A percentile compares a stretch with the other conserved stretches of the same genome.
Conservation (phyloP, 2,888 invertebrate species). For the Cheilosia soror region DNA sequence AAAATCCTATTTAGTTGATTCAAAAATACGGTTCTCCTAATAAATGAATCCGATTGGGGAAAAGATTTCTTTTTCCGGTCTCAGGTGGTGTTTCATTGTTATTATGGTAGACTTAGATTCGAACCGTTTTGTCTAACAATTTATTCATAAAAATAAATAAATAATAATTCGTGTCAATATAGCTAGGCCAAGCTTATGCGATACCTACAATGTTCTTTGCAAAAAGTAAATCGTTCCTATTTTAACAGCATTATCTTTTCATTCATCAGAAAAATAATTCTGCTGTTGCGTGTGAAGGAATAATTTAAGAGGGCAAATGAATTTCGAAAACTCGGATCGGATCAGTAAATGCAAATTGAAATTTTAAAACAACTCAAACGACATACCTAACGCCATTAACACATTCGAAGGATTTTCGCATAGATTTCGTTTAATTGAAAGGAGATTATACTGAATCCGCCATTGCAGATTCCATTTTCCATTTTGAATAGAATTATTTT, state of each 20-base stretch:
- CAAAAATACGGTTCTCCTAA: too few species aligned
- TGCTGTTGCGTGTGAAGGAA: conserved; percentile 37
- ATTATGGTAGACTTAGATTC: too few species aligned
- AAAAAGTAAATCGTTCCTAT: background rate
- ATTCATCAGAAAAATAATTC: background rate
- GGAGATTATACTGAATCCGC: conserved; percentile 54
- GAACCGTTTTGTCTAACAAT: too few species aligned
- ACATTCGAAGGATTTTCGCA: conserved; percentile 51
- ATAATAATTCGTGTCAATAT: too few species aligned
- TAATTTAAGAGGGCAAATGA: conserved; percentile 48
- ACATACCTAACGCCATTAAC: conserved; percentile 34
- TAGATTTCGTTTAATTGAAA: conserved; percentile 63
- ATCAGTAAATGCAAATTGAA: conserved; percentile 63
- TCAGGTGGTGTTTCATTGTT: too few species aligned
- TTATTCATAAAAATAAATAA: too few species aligned
- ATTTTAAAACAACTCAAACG: conserved; percentile 42
- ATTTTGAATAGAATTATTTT: conserved; percentile 37
- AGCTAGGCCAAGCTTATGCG: too few species aligned
- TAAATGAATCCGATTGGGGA: too few species aligned
- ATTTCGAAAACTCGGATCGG: conserved; percentile 34
- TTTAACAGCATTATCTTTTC: background rate
- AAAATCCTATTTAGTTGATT: too few species aligned
- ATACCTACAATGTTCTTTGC: background rate
- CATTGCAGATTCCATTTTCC: conserved; percentile 44
- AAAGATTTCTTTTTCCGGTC: too few species aligned